Base-by-base conservation (phyloP, 2,113 vertebrate species). In the Pseudopodoces humilis region DNA sequence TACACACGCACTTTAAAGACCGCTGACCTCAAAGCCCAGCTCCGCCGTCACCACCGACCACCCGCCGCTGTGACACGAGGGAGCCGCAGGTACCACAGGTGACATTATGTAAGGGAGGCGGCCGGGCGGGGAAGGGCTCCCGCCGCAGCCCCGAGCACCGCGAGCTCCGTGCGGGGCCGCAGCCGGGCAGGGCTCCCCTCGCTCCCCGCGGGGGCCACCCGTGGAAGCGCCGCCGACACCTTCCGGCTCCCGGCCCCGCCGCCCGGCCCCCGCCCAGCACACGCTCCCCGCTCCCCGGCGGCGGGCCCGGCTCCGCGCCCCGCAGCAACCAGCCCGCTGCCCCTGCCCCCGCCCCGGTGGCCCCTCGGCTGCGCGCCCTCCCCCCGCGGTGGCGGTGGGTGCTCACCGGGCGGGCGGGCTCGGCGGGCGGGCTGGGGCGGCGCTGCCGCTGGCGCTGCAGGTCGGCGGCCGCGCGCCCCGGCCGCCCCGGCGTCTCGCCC, bases 1-100 rank as follows among this genome's bases (percentile, higher is more conserved):
- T 0, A 2, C 2, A 15, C 72, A 1, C 2, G 9, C 81, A 8
- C 52, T 22, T 6, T 4, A 6, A 39, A n/a, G n/a, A 28, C 0
- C 3, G 56, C 77, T 16, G 35, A 37, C 23, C 70, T 13, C 46
- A 7, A 14, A 67, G 18, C 4, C 23, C 56, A 17, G 4, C 41
- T 13, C 31, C 2, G 52, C 10, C 13, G 49, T 4, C 17, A 13
- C 2, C 30, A 6, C 69, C 33, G 50, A 17, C 21, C 63, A 0
- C 41, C 19, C 52, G 23, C 65, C 2, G 83, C 59, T 0, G 53
- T 10, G 55, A 65, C 83, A 35, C 46, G 79, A 4, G 65, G 58
- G 23, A 56, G 20, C 17, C 16, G 74, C 60, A 7, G 56, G 90
- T 44, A 65, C 83, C 87, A 13, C 87, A 78, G 80, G 80, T 70